Percentiles rank a stretch among this genome's conserved stretches.
Conservation (phyloP, 2,113 vertebrate genomes). For the Pygoscelis antarcticus region DNA sequence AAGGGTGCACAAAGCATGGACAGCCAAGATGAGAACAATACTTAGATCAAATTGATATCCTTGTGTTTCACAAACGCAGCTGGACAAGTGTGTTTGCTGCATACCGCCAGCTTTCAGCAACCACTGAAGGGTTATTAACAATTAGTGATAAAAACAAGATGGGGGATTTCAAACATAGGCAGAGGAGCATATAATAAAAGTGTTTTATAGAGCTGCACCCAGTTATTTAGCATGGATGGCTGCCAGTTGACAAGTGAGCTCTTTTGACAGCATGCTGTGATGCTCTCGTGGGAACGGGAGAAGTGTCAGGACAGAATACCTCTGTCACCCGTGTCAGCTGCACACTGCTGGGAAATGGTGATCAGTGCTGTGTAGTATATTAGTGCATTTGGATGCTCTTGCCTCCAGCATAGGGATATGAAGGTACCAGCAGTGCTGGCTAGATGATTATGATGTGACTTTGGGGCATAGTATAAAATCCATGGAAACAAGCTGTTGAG, state of each 20-base stretch:
- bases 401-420: background rate
- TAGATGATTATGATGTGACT: background rate
- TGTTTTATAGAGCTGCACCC: background rate
- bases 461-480: background rate
- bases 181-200: background rate
- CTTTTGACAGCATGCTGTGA: background rate
- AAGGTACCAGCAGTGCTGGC: background rate
- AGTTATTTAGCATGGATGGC: background rate
- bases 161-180: background rate
- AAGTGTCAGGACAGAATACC: background rate
- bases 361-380: accelerated
- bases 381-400: background rate
- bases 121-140: background rate
- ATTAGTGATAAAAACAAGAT: background rate
- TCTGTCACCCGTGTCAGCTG: background rate
- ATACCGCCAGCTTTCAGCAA: background rate
- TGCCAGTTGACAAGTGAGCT: background rate
- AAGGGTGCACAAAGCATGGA: background rate
- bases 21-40: background rate
- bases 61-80: background rate
- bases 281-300: background rate
- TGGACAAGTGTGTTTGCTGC: background rate
- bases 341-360: background rate
- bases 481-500: background rate
- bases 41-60: background rate